Evolutionary conservation across 2,888 invertebrate species (phyloP).

Genomic region (Coenonympha arcania): DNA sequence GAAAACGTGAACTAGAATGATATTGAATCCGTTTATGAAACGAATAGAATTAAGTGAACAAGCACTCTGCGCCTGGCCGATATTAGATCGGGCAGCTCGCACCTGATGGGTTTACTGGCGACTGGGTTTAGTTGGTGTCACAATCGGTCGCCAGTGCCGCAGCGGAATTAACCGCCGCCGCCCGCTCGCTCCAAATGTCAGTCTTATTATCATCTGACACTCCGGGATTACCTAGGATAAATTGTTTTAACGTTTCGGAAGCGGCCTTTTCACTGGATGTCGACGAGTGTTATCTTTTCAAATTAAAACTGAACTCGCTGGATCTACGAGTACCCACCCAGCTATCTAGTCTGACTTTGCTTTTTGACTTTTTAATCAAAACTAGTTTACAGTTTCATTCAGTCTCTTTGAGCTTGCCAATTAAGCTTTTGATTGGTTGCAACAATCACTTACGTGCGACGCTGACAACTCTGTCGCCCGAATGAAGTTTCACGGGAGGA

Average conservation of each 20-base stretch:
- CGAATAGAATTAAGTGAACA: constrained; percentile 27
- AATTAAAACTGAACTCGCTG: constrained; percentile 49
- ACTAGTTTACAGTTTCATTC: constrained; percentile 49
- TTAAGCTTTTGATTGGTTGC: constrained; percentile 66
- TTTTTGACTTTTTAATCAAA: constrained; percentile 39
- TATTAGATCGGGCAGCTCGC: constrained; percentile 51
- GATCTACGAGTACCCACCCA: constrained; percentile 22
- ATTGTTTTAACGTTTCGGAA: constrained; percentile 69
- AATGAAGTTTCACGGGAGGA: constrained; percentile 60
- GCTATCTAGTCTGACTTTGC: constrained; percentile 35
- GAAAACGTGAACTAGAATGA: constrained; percentile 17
- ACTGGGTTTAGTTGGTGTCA: constrained; percentile 68
- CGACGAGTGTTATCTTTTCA: constrained; percentile 59
- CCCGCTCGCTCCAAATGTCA: constrained; percentile 66
- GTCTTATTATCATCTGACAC: constrained; percentile 73
- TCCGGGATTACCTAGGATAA: constrained; percentile 70
- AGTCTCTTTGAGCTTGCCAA: constrained; percentile 45
- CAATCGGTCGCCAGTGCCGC: constrained; percentile 60
- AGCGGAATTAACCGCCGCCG: constrained; percentile 67
- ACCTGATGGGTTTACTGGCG: constrained; percentile 68
- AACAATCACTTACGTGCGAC: constrained; percentile 66
- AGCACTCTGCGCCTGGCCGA: constrained; percentile 32
- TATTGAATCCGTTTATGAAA: constrained; percentile 25
- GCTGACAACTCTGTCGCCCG: constrained; percentile 64
- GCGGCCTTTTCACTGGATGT: constrained; percentile 54